Evolutionary conservation across 2,888 invertebrate species (phyloP).

Genomic region (Conistra vaccinii): DNA sequence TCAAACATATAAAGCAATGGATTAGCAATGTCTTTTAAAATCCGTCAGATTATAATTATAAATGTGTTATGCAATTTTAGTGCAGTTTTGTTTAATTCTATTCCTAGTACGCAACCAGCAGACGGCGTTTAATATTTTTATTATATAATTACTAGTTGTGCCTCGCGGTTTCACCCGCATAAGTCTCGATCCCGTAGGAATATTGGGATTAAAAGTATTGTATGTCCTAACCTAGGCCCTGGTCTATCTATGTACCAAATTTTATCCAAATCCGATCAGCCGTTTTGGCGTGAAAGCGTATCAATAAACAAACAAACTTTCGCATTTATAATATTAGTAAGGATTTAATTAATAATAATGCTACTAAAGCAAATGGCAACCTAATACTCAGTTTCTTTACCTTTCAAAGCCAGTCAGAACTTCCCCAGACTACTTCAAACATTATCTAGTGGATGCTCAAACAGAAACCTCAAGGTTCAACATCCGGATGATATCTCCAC

Average conservation of each 20-base stretch:
- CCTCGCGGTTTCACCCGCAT: too few species aligned
- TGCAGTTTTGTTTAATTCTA: not conserved
- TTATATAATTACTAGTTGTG: too few species aligned
- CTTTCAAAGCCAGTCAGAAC: not conserved
- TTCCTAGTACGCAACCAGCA: not conserved
- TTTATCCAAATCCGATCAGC: too few species aligned
- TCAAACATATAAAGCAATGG: not conserved
- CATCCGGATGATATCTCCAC: slow-evolving; percentile 1
- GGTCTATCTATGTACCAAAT: too few species aligned
- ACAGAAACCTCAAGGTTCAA: slow-evolving; percentile 18
- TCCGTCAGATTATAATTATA: not conserved
- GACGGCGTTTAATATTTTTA: not conserved
- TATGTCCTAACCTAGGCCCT: too few species aligned
- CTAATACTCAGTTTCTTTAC: not conserved
- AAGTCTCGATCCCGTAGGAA: too few species aligned
- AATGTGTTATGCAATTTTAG: not conserved
- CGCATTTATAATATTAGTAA: too few species aligned
- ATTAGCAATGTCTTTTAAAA: not conserved
- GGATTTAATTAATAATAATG: not conserved
- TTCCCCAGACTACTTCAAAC: slow-evolving; percentile 23
- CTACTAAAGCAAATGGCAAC: too few species aligned
- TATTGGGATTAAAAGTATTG: too few species aligned
- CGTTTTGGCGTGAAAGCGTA: too few species aligned
- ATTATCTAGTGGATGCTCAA: slow-evolving; percentile 14
- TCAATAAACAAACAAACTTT: too few species aligned